These are phyloP conservation scores for Drosophila elegans DNA, from an alignment of 1,140 invertebrate species.

Conservation along the genomic window DNA sequence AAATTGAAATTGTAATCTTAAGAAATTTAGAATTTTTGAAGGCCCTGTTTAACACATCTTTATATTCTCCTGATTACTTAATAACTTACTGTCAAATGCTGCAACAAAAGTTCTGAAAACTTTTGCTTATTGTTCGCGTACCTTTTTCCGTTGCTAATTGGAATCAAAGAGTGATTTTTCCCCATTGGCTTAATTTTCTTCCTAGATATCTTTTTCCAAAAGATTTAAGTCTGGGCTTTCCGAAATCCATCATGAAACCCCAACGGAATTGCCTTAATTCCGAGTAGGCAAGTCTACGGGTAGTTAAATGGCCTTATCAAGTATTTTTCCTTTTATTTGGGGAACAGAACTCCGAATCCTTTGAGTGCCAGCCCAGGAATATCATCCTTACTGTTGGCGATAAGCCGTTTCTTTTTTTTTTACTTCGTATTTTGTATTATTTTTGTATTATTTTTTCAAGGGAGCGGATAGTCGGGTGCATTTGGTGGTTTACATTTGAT, in stretches of 20 bases:
- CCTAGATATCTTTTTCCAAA: neutral
- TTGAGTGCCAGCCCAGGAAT: conserved; percentile 9
- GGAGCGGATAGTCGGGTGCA: neutral
- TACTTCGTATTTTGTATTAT: conserved; percentile 15
- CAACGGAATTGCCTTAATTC: neutral
- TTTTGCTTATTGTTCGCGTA: no score
- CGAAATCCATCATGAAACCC: neutral
- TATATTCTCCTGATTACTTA: no score
- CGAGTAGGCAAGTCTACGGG: neutral
- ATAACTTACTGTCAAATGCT: no score
- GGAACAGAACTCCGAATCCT: neutral
- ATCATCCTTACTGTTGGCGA: conserved; percentile 7
- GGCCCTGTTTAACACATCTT: no score
- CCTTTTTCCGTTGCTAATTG: no score
- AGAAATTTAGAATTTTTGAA: no score
- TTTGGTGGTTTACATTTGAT: conserved; percentile 61
- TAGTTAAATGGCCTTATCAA: conserved; percentile 7
- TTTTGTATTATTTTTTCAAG: neutral
- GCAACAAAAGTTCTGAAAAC: no score
- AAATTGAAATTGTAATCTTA: neutral
- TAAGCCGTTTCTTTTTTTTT: conserved; percentile 14
- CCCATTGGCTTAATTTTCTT: no score
- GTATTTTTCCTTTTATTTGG: conserved; percentile 11
- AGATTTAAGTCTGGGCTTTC: neutral
- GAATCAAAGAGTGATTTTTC: neutral